Base-by-base conservation (phyloP, 1,140 invertebrate genomes). In the Drosophila leontia region DNA sequence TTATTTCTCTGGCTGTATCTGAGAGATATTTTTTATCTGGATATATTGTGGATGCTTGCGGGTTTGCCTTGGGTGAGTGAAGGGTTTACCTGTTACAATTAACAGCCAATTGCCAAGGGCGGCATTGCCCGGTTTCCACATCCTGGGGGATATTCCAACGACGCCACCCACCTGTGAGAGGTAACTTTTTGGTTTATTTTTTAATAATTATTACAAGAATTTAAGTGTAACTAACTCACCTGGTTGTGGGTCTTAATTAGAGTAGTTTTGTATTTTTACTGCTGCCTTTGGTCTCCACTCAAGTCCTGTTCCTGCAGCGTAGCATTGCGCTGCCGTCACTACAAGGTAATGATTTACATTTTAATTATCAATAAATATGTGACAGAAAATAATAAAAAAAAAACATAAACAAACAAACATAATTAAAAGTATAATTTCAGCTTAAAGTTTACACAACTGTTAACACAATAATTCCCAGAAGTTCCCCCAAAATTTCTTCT, bases 81-180 rank as follows among this genome's bases (percentile, higher is more conserved):
- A 69, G 59, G 58, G 58, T 60, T 85, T 88, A 88, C 85, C 85
- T 88, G 81, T 77, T 75, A 84, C 50, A 19, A 83, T 56, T 41
- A 90, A 68, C 81, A 88, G 75, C 81, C 69, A 75, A 17, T 81
- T 75, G 32, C 63, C 47, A 50, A 67, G 53, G 68, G 60, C 63
- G 63, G 67, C 78, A 51, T 57, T 85, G 67, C 68, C 57, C 45
- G 55, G 53, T 19, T 64, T 78, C 81, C 62, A 80, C 83, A 86
- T 86, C 12, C 72, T 83, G 58, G 47, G 34, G 23, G 51, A 11
- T 60, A 68, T 39, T 48, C 59, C 71, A 50, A 23, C 41, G 32
- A 23, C 32, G 19, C 44, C 56, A 45, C 56, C 64, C 61, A 44
- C 45, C 45, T 76, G 41, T 2, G 34, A 41, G 15, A 0, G 6